These are phyloP conservation scores for Amorpha juglandis DNA, from an alignment of 2,888 invertebrate genomes.

Conservation along the genomic window DNA sequence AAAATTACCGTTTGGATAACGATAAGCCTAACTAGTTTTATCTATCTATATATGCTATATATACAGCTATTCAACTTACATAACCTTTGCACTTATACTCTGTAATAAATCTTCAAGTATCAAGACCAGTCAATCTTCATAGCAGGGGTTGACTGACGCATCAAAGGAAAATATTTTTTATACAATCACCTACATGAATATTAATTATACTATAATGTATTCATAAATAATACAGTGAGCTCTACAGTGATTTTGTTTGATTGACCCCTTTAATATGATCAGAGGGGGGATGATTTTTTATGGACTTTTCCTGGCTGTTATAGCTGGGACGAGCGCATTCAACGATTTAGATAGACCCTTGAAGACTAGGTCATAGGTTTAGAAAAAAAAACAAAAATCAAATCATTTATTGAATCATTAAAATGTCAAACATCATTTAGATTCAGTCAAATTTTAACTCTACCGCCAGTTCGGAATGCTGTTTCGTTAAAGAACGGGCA, in stretches of 20 bases:
- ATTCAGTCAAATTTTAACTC: too few relatives aligned
- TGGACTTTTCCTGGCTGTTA: background rate
- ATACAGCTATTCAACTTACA: background rate
- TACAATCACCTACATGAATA: constrained; percentile 70
- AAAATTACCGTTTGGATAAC: too few relatives aligned
- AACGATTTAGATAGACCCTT: too few relatives aligned
- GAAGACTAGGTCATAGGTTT: too few relatives aligned
- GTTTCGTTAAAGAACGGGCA: too few relatives aligned
- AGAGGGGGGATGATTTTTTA: constrained; percentile 2
- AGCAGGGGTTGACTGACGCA: constrained; percentile 64
- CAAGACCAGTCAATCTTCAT: background rate
- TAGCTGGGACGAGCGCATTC: too few relatives aligned
- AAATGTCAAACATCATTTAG: too few relatives aligned
- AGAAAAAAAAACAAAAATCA: too few relatives aligned
- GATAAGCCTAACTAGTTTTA: too few relatives aligned
- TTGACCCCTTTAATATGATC: constrained; percentile 7
- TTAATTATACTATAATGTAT: constrained; percentile 74
- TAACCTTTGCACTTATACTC: background rate
- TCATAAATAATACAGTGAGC: constrained; percentile 54
- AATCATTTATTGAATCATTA: too few relatives aligned
- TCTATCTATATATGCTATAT: too few relatives aligned
- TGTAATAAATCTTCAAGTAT: background rate
- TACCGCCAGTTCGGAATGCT: too few relatives aligned
- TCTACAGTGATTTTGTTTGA: constrained; percentile 49
- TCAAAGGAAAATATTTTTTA: constrained; percentile 69